phyloP scores from a whole-genome alignment of 2,888 invertebrate species.

The Sicus ferrugineus region DNA sequence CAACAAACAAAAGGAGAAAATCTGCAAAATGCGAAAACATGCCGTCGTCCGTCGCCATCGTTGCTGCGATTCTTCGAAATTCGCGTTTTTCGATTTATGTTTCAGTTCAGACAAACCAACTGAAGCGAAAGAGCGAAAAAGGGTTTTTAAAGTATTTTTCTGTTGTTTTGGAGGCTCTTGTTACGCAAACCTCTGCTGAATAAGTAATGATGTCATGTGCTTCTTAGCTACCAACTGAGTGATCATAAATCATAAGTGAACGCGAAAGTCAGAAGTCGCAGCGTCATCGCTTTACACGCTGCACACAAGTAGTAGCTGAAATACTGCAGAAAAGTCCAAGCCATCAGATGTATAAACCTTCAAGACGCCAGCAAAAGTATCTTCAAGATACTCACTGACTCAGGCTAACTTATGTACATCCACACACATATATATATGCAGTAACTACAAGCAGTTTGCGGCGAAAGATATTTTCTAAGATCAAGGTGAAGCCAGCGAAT shows the following conservation, averaged over 20 bases:
- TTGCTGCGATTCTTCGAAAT: neutral
- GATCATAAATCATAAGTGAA: slow-evolving; percentile 9
- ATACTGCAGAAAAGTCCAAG: no score
- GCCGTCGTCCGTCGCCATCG: neutral
- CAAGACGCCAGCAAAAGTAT: no score
- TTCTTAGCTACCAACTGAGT: slow-evolving; percentile 22
- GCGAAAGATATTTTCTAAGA: no score
- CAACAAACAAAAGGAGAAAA: neutral
- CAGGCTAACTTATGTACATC: no score
- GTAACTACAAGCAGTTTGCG: no score
- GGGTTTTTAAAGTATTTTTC: slow-evolving; percentile 5
- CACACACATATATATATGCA: no score
- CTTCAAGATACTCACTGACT: no score
- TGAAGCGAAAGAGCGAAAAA: neutral
- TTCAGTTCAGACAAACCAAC: neutral
- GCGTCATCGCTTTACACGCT: slow-evolving; percentile 12
- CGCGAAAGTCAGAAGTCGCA: slow-evolving; percentile 16
- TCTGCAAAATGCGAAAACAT: neutral
- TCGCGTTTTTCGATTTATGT: neutral
- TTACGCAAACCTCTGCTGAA: slow-evolving; percentile 5
- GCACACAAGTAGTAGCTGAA: slow-evolving; percentile 49
- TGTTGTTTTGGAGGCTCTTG: slow-evolving; percentile 25
- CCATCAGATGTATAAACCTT: no score
- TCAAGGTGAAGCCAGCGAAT: no score
- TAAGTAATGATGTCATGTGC: slow-evolving; percentile 51